Base-by-base conservation (phyloP, 2,113 vertebrate genomes). In the Ardeotis arabs region DNA sequence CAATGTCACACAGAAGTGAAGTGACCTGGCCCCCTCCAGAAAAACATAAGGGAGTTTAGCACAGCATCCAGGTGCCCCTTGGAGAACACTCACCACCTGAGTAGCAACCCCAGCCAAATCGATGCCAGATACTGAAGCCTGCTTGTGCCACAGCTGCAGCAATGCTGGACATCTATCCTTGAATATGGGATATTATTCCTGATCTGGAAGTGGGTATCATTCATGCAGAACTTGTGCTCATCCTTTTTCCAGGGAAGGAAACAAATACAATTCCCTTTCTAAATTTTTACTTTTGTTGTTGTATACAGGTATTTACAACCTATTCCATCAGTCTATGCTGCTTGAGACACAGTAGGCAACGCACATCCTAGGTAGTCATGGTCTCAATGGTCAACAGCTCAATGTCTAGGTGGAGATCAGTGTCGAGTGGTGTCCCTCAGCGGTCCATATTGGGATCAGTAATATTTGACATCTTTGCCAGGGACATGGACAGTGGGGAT, bases 371-470 rank as follows among this genome's bases (percentile, higher is more conserved):
- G 13, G 27, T 7, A 50, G 52, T 74, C 39, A 56, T 2, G 2
- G 33, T 37, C 23, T 58, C 72, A 33, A 1, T 0, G 2, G 33
- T 69, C 76, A 56, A n/a, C 1, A 4, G 10, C 12, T 66, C 39
- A 47, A 9, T 16, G 33, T 74, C 24, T 4, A 1, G 4, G 14
- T 60, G 25, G 33, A 77, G 49, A 81, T 29, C 19, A 12, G 0
- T 53, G 17, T 33, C 1, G 1, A 53, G 20, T 24, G 27, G 7
- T 53, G 47, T 39, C 21, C 9, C 12, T 79, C 29, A 44, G 21
- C 33, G 17, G 3, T 35, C 45, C 0, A 0, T 60, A 10, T 0
- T 44, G 4, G 72, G 11, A n/a, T 7, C 17, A 41, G 12, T 47
- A 20, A 13, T 60, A 12, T 49, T 53, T 75, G 67, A 23, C 18